A percentile compares a stretch with the other conserved stretches of the same genome.
phyloP scores from a whole-genome alignment of 2,797 vertebrate genomes.

The Zalophus californianus region DNA sequence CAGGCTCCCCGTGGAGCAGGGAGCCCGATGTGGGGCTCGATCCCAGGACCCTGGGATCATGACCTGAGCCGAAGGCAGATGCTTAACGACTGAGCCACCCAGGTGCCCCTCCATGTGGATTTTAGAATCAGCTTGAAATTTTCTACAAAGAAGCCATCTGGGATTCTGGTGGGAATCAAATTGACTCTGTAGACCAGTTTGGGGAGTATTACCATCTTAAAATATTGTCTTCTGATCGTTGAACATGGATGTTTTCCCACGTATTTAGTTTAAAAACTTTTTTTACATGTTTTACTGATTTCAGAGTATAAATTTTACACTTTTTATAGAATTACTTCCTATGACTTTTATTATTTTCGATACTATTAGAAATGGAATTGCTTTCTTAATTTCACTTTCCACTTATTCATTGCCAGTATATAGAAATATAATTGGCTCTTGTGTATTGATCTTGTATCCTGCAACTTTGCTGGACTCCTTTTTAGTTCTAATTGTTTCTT shows the following conservation, averaged over 20 bases:
- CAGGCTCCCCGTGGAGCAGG: too few species aligned
- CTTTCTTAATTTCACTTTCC: conserved; percentile 20
- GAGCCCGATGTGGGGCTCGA: too few species aligned
- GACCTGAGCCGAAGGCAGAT: too few species aligned
- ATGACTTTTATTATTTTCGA: background rate
- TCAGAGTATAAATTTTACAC: background rate
- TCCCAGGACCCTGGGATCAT: too few species aligned
- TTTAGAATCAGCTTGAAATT: background rate
- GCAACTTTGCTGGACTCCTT: background rate
- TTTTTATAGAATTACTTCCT: conserved; percentile 5
- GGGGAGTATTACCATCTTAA: background rate
- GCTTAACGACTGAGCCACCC: too few species aligned
- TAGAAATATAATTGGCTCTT: background rate
- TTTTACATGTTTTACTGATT: background rate
- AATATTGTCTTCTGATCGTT: background rate
- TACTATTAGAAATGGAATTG: background rate
- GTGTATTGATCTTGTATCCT: background rate
- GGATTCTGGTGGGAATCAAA: background rate
- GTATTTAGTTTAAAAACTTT: background rate
- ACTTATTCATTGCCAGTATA: background rate
- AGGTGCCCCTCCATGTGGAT: background rate
- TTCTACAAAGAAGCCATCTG: background rate
- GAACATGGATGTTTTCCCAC: background rate
- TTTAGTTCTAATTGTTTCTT: background rate
- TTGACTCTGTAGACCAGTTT: background rate